Evolutionary conservation across 2,888 invertebrate species (phyloP), one percentile per base, ranked within the genome.

Genomic region (Rhingia campestris): DNA sequence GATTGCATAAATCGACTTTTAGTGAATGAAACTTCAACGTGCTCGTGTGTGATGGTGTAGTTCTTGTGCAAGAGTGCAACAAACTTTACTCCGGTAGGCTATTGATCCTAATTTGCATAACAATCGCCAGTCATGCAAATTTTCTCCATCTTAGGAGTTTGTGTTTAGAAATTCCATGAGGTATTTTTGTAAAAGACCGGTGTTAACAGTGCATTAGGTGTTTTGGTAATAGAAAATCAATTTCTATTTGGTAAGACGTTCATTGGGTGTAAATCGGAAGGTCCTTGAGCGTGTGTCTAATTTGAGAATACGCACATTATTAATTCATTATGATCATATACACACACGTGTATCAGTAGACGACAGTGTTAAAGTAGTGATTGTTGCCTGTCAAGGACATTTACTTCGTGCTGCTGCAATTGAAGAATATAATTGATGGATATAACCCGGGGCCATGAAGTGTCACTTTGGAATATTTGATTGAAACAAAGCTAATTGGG

Each of bases 51-150:
- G 47, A 30, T 70, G 58, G 47, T 22, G 30, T 61, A 58, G 32
- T 51, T 30, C 2, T 54, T 32, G 51, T 67, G 58, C 59, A 79
- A 75, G 69, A 80, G 84, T 84, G 84, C 84, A 84, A 84, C 80
- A 84, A 84, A 84, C 84, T 84, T 84, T 84, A 49, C 74, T n/a
- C 33, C 4, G 47, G 37, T 33, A 74, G 84, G 84, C 74, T 84
- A 84, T 84, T 84, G 84, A 84, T 84, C 84, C 84, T 84, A 75
- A 84, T 84, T 84, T 84, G 84, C 84, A 80, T 80, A 70, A 75
- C 54, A 80, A 80, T 79, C 51, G 75, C 84, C 74, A 70, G 80
- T 75, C 84, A 84, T 84, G 84, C 74, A 75, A 80, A 39, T 70
- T 80, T 75, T 37, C 41, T n/a, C 22, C 49, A 22, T 47, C 6